Evolutionary conservation across 2,797 vertebrate genomes (phyloP), one percentile per base, ranked within the genome.

Genomic region (Channallabes apus): DNA sequence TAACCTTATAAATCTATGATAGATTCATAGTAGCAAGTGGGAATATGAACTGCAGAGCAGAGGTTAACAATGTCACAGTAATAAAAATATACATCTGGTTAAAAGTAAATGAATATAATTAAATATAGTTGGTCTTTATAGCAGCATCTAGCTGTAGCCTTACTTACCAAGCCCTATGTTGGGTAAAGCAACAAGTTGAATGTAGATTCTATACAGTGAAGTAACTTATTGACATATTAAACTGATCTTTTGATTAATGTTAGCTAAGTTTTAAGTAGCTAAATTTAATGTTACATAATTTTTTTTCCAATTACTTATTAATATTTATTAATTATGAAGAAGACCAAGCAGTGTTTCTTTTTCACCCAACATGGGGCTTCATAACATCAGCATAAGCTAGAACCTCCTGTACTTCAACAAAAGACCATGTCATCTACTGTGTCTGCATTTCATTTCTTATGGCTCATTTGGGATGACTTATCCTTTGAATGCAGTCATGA

Each of bases 401-500:
- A 54, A 15, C 29, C 62, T 67, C n/a, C n/a, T n/a, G n/a, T n/a
- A 67, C 79, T 15, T 11, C 32, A 11, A 32, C n/a, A 67, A 54
- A 67, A 27, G 79, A 54, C 79, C 54, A 11, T 61, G 35, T 51
- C 79, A 81, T 67, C 6, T 67, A 81, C 62, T 41, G 65, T 56
- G 15, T 82, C 83, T 75, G 76, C 69, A 89, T 86, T 82, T 82
- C 86, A 81, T 90, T 86, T 82, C 83, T 46, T 64, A 85, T 85
- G 5, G 78, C 69, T 80, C 73, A 86, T 72, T 83, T 85, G 84
- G 35, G 79, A 68, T 85, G 87, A 87, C 71, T 81, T 85, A 84
- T 41, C 80, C 73, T 56, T 82, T 68, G 54, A 82, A 56, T 88
- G 87, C 80, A 85, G 72, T 84, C 27, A 84, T 84, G 82, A 54